Evolutionary conservation across 2,888 invertebrate genomes (phyloP), one percentile per base, ranked within the genome.

Genomic region (Phalera bucephala): DNA sequence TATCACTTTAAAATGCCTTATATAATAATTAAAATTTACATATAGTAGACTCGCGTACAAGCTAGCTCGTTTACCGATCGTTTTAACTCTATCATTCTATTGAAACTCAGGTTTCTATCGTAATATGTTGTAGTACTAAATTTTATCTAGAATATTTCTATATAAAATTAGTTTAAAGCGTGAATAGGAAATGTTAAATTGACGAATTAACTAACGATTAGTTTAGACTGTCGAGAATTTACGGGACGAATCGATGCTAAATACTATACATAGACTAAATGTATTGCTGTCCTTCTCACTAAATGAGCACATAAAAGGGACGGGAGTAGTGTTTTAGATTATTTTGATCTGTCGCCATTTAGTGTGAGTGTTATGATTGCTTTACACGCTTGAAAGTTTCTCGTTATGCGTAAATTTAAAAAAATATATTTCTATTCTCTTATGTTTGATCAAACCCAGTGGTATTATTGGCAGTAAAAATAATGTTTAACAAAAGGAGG

Each of bases 361-460:
- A n/a, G n/a, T n/a, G n/a, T n/a, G n/a, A n/a, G n/a, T n/a, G n/a
- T n/a, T n/a, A n/a, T n/a, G n/a, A n/a, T n/a, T n/a, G n/a, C n/a
- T n/a, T n/a, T n/a, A n/a, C n/a, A n/a, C n/a, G n/a, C n/a, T n/a
- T n/a, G n/a, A n/a, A n/a, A n/a, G n/a, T n/a, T n/a, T n/a, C n/a
- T n/a, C n/a, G n/a, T n/a, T n/a, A n/a, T n/a, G n/a, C n/a, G n/a
- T n/a, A n/a, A n/a, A n/a, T n/a, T n/a, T n/a, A n/a, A n/a, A n/a
- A n/a, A n/a, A n/a, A n/a, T n/a, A n/a, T n/a, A n/a, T n/a, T n/a
- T n/a, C n/a, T n/a, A n/a, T n/a, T 45, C 30, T 45, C 38, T 21
- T 39, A 58, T 59, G 55, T 55, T 55, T 55, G 60, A 59, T 51
- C 47, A 44, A 51, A 53, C 50, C 33, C 29, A 36, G 32, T 45